Conservation (phyloP, 2,797 vertebrate species). For the Australoheros facetus region DNA sequence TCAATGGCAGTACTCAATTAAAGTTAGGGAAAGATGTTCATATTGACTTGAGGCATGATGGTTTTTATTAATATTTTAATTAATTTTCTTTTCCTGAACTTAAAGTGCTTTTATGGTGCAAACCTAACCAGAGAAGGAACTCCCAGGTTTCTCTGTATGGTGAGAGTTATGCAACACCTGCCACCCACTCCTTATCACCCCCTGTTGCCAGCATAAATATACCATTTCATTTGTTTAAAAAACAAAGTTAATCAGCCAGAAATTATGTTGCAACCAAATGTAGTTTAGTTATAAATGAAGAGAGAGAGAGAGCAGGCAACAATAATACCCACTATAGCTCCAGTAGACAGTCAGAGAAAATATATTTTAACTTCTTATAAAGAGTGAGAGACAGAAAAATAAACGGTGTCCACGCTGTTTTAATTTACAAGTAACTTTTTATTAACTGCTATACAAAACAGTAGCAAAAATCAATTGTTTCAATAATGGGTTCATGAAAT, state of each 20-base stretch:
- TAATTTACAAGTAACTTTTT: background rate
- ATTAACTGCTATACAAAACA: background rate
- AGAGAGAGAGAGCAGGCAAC: background rate
- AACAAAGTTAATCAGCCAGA: background rate
- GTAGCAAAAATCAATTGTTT: background rate
- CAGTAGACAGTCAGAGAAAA: background rate
- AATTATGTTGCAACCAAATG: slow-evolving; percentile 6
- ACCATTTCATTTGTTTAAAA: background rate
- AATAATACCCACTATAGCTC: background rate
- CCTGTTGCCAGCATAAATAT: background rate
- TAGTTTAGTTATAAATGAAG: background rate
- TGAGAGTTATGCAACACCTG: background rate
- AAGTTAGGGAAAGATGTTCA: background rate
- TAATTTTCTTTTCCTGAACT: background rate
- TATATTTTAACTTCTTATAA: background rate
- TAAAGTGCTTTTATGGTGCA: background rate
- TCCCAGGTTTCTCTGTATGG: background rate
- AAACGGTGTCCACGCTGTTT: background rate
- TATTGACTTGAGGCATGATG: background rate
- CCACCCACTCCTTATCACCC: background rate
- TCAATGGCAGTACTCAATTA: background rate
- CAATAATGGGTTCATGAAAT: background rate
- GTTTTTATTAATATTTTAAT: background rate
- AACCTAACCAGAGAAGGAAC: background rate
- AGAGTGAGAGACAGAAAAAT: background rate